Evolutionary conservation across 2,888 invertebrate species (phyloP), one percentile per base, ranked within the genome.

Genomic region (Seira ritae): DNA sequence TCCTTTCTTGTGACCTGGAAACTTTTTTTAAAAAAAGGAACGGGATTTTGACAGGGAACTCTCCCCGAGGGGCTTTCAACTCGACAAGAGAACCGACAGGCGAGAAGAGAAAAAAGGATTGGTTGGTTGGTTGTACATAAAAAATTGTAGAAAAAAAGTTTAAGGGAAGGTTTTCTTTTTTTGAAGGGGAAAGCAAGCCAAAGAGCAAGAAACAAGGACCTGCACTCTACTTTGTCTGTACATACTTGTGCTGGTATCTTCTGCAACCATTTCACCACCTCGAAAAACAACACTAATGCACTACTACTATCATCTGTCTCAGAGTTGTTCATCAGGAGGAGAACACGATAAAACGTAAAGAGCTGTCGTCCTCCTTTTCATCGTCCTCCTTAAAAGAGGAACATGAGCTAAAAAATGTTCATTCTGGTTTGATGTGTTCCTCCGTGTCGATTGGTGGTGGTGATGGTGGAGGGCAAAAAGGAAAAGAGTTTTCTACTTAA

Each of bases 281-380:
- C 19, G 74, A 80, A 80, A 74, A 74, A n/a, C n/a, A n/a, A n/a
- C n/a, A n/a, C n/a, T n/a, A n/a, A n/a, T n/a, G n/a, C n/a, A n/a
- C n/a, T n/a, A n/a, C n/a, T 74, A 80, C 74, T 80, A 74, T 80
- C 73, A 74, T 80, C 80, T 80, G 80, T 80, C 74, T 68, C 65
- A n/a, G n/a, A n/a, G n/a, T 74, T 80, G 69, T 80, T 80, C 80
- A 80, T 80, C 80, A 80, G n/a, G n/a, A n/a, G n/a, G n/a, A n/a
- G n/a, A n/a, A 80, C 80, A 74, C 80, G 23, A 80, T 68, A 74
- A 79, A 71, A 60, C 50, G 66, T 71, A 66, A 78, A 71, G 60
- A 55, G 73, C 79, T 79, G 79, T 79, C 80, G 80, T 50, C 62
- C 50, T 68, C 6, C 8, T 15, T 42, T 42, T 42, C n/a, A n/a